Conservation (phyloP, 2,888 invertebrate species). For the Copidosoma aretas region DNA sequence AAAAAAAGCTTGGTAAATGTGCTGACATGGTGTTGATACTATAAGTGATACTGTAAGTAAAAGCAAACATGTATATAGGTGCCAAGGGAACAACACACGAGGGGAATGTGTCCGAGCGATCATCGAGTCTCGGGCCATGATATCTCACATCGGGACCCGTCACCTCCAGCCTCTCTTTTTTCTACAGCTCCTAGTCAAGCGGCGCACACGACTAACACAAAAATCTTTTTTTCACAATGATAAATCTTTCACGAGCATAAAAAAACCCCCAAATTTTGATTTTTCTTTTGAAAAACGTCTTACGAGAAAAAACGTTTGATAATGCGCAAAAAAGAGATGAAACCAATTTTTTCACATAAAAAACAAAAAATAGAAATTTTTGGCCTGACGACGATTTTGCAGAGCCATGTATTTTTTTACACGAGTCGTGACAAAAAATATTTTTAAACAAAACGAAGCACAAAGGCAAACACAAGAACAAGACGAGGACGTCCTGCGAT, state of each 20-base stretch:
- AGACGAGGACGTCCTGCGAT: constrained; percentile 20
- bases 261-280: constrained; percentile 8
- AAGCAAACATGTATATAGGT: constrained; percentile 44
- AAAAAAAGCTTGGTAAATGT: not conserved
- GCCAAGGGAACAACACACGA: constrained; percentile 40
- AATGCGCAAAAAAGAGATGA: constrained; percentile 15
- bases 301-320: constrained; percentile 39
- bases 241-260: constrained; percentile 4
- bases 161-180: constrained; percentile 50
- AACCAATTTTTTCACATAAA: constrained; percentile 27
- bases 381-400: too few relatives aligned
- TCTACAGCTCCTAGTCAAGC: constrained; percentile 30
- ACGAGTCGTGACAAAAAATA: too few relatives aligned
- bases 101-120: constrained; percentile 43
- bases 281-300: constrained; percentile 13
- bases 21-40: not conserved
- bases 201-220: constrained; percentile 6
- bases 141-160: constrained; percentile 43
- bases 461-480: constrained; percentile 22
- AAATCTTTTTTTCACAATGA: not conserved
- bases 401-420: too few relatives aligned
- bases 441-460: constrained; percentile 12
- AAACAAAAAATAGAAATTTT: constrained; percentile 9
- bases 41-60: constrained; percentile 6
- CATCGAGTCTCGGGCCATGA: constrained; percentile 47